Evolutionary conservation across 2,888 invertebrate genomes (phyloP).

Genomic region (Meta bourneti): DNA sequence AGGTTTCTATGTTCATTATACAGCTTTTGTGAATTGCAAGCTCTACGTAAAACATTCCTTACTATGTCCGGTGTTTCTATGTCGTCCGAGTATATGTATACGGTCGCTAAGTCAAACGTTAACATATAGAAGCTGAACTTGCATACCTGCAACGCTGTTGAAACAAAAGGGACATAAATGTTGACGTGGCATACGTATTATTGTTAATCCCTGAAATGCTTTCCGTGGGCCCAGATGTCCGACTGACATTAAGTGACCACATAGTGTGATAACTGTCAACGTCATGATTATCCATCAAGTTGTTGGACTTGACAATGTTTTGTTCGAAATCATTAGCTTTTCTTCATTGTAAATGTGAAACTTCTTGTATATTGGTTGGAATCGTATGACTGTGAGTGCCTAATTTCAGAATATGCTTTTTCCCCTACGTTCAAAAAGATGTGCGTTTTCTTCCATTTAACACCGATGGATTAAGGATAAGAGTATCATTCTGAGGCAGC

Average conservation of each 20-base stretch:
- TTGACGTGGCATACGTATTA: slow-evolving; percentile 55
- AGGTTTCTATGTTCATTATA: not conserved
- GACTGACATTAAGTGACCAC: slow-evolving; percentile 26
- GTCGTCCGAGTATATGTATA: not conserved
- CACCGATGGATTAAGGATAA: not conserved
- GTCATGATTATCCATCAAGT: slow-evolving; percentile 55
- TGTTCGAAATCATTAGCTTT: slow-evolving; percentile 51
- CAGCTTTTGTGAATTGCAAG: not conserved
- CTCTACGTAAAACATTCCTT: not conserved
- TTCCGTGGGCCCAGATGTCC: slow-evolving; percentile 11
- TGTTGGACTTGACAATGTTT: slow-evolving; percentile 43
- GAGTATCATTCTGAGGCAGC: not conserved
- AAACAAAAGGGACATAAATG: slow-evolving; percentile 16
- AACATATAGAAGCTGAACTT: not conserved
- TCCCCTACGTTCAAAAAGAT: not conserved
- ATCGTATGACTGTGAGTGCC: slow-evolving; percentile 44
- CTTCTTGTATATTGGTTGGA: slow-evolving; percentile 50
- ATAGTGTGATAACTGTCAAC: slow-evolving; percentile 64
- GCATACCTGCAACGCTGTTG: slow-evolving; percentile 54
- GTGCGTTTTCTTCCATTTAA: slow-evolving; percentile 29
- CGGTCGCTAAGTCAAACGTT: not conserved
- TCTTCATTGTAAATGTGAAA: slow-evolving; percentile 51
- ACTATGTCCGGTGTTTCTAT: not conserved
- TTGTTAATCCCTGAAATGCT: slow-evolving; percentile 43
- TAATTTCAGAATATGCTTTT: slow-evolving; percentile 47